Evolutionary conservation across 2,888 invertebrate species (phyloP).

Genomic region (Stegana nigrithorax): DNA sequence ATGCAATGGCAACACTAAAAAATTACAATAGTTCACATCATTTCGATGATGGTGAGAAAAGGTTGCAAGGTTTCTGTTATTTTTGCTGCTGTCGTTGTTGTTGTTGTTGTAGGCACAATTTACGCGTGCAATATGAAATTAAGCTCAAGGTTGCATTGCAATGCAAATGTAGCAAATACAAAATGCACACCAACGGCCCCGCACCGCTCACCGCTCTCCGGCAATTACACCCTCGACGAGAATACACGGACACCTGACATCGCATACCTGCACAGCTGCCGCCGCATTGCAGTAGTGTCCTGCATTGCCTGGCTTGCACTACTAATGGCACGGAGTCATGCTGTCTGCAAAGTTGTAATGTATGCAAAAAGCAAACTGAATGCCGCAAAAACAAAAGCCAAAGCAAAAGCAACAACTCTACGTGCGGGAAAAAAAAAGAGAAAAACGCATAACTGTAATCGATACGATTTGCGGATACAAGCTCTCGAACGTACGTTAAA

Average conservation of each 20-base stretch:
- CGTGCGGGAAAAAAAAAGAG: conserved; percentile 13
- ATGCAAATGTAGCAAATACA: not conserved
- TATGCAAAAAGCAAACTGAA: not conserved
- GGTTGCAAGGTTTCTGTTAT: too few species aligned
- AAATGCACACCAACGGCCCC: not conserved
- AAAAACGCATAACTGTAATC: not conserved
- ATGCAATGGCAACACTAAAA: too few species aligned
- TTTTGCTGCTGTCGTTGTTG: too few species aligned
- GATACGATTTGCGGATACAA: not conserved
- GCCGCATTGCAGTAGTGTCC: not conserved
- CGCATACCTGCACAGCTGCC: not conserved
- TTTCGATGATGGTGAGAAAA: too few species aligned
- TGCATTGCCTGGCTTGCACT: not conserved
- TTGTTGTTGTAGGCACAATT: too few species aligned
- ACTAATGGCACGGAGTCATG: conserved; percentile 10
- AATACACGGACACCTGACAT: not conserved
- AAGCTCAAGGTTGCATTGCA: not conserved
- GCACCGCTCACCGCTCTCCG: too few species aligned
- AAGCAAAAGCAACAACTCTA: conserved; percentile 39
- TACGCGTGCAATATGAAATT: conserved; percentile 31
- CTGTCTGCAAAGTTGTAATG: conserved; percentile 7
- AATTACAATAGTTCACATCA: too few species aligned
- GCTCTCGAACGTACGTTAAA: not conserved
- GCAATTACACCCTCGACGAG: too few species aligned
- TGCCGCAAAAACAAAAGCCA: not conserved